Evolutionary conservation across 2,113 vertebrate species (phyloP).

Genomic region (Pterocles gutturalis): DNA sequence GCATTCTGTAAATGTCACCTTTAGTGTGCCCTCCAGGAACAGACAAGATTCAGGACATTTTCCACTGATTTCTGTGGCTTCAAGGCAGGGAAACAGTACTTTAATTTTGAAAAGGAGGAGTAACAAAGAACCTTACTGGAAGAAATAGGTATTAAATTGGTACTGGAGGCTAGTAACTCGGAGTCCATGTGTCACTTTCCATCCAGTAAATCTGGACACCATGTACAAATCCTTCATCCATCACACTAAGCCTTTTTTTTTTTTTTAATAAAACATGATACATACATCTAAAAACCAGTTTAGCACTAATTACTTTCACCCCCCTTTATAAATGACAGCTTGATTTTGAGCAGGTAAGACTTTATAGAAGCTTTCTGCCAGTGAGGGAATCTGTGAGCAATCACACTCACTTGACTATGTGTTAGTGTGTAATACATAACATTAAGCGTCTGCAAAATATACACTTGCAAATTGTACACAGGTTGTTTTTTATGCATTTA

Average conservation of each 20-base stretch:
- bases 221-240: not conserved
- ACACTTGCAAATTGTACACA: not conserved
- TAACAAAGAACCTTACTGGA: not conserved
- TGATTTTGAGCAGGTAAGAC: not conserved
- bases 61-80: not conserved
- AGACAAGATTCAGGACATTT: not conserved
- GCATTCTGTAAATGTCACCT: not conserved
- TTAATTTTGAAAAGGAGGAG: not conserved
- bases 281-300: not conserved
- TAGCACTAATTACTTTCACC: not conserved
- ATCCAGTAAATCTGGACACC: not conserved
- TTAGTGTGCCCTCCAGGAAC: not conserved
- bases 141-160: not conserved
- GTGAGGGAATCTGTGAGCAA: not conserved
- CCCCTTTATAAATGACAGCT: not conserved
- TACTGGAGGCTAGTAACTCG: not conserved
- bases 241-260: not conserved
- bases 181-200: not conserved
- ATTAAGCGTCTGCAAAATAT: not conserved
- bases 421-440: not conserved
- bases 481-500: not conserved
- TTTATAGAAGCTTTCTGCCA: not conserved
- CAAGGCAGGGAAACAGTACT: not conserved
- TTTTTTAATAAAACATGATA: not conserved
- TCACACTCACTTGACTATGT: not conserved